Conservation (phyloP, 2,797 vertebrate species). For the Pangasius sanitwongsei region DNA sequence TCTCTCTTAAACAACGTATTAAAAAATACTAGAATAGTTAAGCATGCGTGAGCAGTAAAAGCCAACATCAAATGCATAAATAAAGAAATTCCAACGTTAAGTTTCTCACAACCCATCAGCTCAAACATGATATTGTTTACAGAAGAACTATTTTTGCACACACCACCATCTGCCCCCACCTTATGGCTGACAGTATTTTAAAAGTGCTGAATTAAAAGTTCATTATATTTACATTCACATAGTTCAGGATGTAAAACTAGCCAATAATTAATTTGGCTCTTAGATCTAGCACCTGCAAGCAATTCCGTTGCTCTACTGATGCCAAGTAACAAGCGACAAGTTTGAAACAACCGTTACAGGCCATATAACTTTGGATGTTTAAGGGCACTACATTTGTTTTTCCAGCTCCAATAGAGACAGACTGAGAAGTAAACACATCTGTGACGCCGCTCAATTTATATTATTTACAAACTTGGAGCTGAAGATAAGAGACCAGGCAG, state of each 20-base stretch:
- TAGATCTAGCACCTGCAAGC: background rate
- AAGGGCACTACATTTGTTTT: background rate
- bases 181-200: background rate
- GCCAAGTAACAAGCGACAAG: background rate
- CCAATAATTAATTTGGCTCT: background rate
- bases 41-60: background rate
- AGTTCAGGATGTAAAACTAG: background rate
- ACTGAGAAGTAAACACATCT: constrained; percentile 19
- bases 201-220: background rate
- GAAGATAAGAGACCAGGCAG: constrained; percentile 21
- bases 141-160: background rate
- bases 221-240: background rate
- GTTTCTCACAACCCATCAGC: background rate
- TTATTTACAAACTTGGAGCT: constrained; percentile 32
- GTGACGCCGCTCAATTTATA: constrained; percentile 7
- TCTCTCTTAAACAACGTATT: background rate
- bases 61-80: background rate
- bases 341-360: background rate
- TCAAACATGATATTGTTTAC: background rate
- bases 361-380: background rate
- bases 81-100: background rate
- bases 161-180: background rate
- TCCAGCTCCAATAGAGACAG: constrained; percentile 3
- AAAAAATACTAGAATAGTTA: background rate
- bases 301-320: too few relatives aligned